Base-by-base conservation (phyloP, 2,888 invertebrate species). In the Hetaerina titia region DNA sequence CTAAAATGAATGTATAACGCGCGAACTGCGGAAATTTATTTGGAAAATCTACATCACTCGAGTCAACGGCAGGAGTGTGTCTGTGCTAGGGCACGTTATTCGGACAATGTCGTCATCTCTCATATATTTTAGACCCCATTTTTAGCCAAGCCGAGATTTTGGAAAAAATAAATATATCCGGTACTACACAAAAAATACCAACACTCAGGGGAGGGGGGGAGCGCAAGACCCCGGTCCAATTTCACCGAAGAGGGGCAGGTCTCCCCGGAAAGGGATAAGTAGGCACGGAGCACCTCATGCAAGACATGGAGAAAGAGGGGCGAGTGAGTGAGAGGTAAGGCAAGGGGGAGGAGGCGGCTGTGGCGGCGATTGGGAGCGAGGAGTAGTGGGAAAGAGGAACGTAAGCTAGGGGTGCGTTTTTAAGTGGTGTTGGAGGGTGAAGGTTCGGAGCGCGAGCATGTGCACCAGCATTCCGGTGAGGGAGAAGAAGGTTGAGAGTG, bases 261-360 rank as follows among this genome's bases (percentile, higher is more conserved):
- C 69, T n/a, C 69, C 8, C 81, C 81, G 81, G 31, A 81, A 81
- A 81, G 81, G 25, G 81, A 81, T 81, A 81, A 81, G 81, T 81
- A 81, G 81, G 22, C 31, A 8, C 81, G 15, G 89, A 58, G 22
- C 89, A 89, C 57, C 58, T 89, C 58, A 89, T 22, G 57, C 25
- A 45, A 92, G 69, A 64, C 64, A n/a, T 60, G 92, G 92, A 60
- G 57, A 89, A 31, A 89, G 89, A 25, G 64, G 22, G 92, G 25
- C 57, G 58, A 45, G 57, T 57, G 89, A 56, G 31, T 31, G 60
- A 89, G 89, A 57, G 89, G 60, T 57, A 89, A 64, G 25, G 90
- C 19, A 15, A 15, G 25, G n/a, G n/a, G 15, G 92, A 11, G 92
- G n/a, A 90, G 90, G 25, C n/a, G 56, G 56, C 15, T 45, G n/a